phyloP scores from a whole-genome alignment of 2,888 invertebrate species.

The Opisthograptis luteolata region DNA sequence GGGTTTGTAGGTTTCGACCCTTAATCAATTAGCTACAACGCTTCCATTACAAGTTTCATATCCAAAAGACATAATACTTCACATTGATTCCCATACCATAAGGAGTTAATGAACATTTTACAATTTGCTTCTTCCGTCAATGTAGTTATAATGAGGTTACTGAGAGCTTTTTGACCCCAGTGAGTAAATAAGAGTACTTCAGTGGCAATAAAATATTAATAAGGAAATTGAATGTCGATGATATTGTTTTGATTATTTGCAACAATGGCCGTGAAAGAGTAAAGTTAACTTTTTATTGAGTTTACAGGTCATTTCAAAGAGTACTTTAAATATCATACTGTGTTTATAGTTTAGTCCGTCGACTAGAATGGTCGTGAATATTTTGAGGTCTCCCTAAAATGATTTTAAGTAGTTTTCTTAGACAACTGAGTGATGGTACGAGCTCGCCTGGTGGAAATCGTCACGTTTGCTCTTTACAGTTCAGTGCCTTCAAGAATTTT shows the following conservation, averaged over 20 bases:
- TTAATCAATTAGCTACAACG: conserved; percentile 11
- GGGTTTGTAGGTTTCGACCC: neutral
- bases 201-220: conserved; percentile 6
- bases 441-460: too few species aligned
- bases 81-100: conserved; percentile 21
- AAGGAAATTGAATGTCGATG: conserved; percentile 9
- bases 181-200: conserved; percentile 2
- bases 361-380: neutral
- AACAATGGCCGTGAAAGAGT: conserved; percentile 9
- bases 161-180: conserved; percentile 14
- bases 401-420: too few species aligned
- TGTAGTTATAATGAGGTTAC: conserved; percentile 28
- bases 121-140: conserved; percentile 18
- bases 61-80: conserved; percentile 4
- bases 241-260: conserved; percentile 10
- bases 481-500: too few species aligned
- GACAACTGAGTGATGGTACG: too few species aligned
- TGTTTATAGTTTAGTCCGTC: neutral
- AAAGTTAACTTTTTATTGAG: conserved; percentile 11
- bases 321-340: neutral
- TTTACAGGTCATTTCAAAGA: conserved; percentile 8
- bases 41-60: conserved; percentile 4
- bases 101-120: conserved; percentile 33
- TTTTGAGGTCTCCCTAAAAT: too few species aligned
- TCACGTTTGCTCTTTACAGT: too few species aligned